A percentile compares a stretch with the other conserved stretches of the same genome.
These are phyloP conservation scores for Cercopithecus mona DNA, from an alignment of 2,113 vertebrate species.

Conservation along the genomic window DNA sequence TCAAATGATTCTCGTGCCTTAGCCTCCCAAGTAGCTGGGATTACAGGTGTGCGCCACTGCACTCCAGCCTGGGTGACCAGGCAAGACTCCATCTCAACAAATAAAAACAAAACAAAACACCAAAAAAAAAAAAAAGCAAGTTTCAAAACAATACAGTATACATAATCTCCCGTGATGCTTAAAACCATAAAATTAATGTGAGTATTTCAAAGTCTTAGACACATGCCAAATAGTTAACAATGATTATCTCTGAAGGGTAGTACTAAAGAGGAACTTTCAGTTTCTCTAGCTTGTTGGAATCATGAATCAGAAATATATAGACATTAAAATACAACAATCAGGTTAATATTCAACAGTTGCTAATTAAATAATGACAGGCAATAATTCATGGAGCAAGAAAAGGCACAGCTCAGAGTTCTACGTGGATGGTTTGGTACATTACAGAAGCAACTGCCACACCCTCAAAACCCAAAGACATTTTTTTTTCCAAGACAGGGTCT, in stretches of 20 bases:
- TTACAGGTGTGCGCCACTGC: no score
- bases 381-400: conserved; percentile 32
- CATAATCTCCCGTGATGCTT: neutral
- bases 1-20: no score
- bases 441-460: neutral
- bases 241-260: neutral
- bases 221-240: neutral
- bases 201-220: neutral
- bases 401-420: neutral
- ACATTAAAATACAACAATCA: neutral
- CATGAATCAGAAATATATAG: neutral
- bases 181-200: neutral
- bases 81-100: no score
- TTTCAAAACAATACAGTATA: neutral
- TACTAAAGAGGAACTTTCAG: neutral
- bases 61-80: no score
- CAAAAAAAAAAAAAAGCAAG: no score
- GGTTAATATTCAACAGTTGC: neutral
- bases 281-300: conserved; percentile 11
- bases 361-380: neutral
- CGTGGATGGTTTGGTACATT: neutral
- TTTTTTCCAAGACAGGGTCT: no score
- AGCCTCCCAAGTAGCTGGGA: no score
- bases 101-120: no score
- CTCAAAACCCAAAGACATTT: neutral